These are phyloP conservation scores for Psittacula cyanocephala DNA, from an alignment of 2,113 vertebrate genomes.

Conservation along the genomic window DNA sequence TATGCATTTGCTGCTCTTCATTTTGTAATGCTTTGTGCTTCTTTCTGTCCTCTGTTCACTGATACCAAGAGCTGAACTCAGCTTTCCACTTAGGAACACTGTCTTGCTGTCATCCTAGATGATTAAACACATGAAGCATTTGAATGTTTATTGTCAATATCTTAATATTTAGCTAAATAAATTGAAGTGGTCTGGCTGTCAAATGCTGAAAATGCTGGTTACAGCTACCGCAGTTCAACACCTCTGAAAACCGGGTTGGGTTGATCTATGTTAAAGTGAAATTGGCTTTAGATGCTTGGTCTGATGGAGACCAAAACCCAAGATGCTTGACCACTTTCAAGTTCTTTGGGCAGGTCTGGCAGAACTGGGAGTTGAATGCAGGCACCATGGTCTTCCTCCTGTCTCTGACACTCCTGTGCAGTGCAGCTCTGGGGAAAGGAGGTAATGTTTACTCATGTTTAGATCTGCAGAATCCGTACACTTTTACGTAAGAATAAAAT, in stretches of 20 bases:
- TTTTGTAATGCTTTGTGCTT: background rate
- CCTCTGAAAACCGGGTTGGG: background rate
- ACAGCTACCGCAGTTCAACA: background rate
- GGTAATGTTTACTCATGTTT: slow-evolving; percentile 44
- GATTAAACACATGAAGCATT: background rate
- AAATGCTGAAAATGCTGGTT: background rate
- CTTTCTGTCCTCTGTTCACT: background rate
- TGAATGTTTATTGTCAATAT: background rate
- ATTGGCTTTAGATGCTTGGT: background rate
- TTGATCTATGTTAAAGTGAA: background rate
- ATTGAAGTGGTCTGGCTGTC: background rate
- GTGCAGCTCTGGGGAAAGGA: background rate
- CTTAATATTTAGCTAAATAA: background rate
- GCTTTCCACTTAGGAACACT: background rate
- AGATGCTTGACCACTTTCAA: background rate
- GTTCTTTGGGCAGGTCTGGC: background rate
- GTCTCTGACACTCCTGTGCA: background rate
- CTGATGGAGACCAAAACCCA: background rate
- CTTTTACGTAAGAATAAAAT: slow-evolving; percentile 62
- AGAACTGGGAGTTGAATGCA: background rate
- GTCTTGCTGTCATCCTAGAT: background rate
- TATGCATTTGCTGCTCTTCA: background rate
- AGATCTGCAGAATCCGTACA: background rate
- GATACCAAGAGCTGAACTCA: background rate
- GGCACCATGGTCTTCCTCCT: background rate